These are phyloP conservation scores for Branchipolynoe longqiensis DNA, from an alignment of 2,888 invertebrate species.

Conservation along the genomic window DNA sequence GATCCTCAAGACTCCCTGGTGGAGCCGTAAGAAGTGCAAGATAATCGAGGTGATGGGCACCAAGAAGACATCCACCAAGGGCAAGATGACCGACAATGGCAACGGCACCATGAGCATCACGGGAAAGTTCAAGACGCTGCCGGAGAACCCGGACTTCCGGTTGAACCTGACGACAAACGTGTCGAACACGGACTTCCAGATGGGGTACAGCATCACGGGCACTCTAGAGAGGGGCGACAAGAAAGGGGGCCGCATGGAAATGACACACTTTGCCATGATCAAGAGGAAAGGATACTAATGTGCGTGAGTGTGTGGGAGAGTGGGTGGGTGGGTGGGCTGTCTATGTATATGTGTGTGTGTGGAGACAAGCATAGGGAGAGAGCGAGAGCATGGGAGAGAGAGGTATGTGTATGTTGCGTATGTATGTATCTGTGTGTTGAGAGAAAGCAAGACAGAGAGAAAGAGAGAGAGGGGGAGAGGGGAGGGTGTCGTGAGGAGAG, in stretches of 20 bases:
- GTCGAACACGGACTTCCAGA: conserved; percentile 92
- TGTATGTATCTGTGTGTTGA: too few species aligned
- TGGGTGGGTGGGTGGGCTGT: neutral
- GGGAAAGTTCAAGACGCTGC: conserved; percentile 86
- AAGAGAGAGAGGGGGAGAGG: too few species aligned
- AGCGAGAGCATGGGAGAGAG: too few species aligned
- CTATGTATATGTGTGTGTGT: too few species aligned
- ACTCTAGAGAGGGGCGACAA: conserved; percentile 89
- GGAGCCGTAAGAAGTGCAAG: conserved; percentile 91
- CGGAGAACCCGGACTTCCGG: conserved; percentile 74
- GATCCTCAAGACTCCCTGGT: conserved; percentile 93
- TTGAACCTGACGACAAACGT: conserved; percentile 92
- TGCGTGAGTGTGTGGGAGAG: neutral
- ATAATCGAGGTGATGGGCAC: conserved; percentile 92
- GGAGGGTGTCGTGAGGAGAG: too few species aligned
- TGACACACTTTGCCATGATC: conserved; percentile 93
- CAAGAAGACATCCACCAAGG: conserved; percentile 88
- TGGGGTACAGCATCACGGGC: conserved; percentile 94
- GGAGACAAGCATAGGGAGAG: too few species aligned
- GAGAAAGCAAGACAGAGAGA: too few species aligned
- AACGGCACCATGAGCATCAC: conserved; percentile 90
- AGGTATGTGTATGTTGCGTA: too few species aligned
- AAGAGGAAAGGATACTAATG: conserved; percentile 87
- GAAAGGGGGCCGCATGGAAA: conserved; percentile 89
- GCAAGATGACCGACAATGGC: conserved; percentile 90